phyloP scores from a whole-genome alignment of 1,140 invertebrate species.

The Campoletis sonorensis region DNA sequence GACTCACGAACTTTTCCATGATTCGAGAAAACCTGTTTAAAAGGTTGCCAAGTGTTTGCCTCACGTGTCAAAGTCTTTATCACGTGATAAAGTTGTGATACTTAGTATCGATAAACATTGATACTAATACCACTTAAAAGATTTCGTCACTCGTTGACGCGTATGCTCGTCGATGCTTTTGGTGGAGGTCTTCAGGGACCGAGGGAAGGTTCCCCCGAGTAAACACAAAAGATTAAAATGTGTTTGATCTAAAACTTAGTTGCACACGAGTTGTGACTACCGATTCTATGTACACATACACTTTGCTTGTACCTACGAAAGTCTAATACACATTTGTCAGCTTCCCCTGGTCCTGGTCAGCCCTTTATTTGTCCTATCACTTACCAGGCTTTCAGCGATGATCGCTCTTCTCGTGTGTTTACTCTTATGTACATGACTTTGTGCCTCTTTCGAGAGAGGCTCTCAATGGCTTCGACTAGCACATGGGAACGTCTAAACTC shows the following conservation, averaged over 20 bases:
- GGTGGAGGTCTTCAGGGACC: neutral
- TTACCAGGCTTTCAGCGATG: constrained; percentile 39
- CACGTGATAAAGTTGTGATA: constrained; percentile 44
- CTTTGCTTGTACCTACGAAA: neutral
- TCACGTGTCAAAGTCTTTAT: too few species aligned
- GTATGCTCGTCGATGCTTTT: neutral
- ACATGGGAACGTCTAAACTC: neutral
- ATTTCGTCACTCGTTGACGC: constrained; percentile 25
- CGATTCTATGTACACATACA: neutral
- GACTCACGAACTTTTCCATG: neutral
- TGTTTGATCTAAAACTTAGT: constrained; percentile 72
- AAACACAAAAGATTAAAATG: constrained; percentile 67
- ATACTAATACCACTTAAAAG: constrained; percentile 15
- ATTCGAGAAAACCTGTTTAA: constrained; percentile 2
- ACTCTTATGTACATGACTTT: constrained; percentile 21
- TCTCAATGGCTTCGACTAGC: neutral
- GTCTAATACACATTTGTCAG: constrained; percentile 18
- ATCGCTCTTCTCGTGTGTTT: constrained; percentile 31
- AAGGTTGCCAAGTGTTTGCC: constrained; percentile 6
- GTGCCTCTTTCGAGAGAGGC: neutral
- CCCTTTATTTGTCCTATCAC: constrained; percentile 54
- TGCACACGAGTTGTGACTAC: constrained; percentile 58
- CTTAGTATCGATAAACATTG: neutral
- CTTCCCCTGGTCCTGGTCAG: neutral
- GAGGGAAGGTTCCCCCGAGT: constrained; percentile 50